A percentile compares a stretch with the other conserved stretches of the same genome.
These are phyloP conservation scores for Temnothorax rugatulus DNA, from an alignment of 2,888 invertebrate genomes.

Conservation along the genomic window DNA sequence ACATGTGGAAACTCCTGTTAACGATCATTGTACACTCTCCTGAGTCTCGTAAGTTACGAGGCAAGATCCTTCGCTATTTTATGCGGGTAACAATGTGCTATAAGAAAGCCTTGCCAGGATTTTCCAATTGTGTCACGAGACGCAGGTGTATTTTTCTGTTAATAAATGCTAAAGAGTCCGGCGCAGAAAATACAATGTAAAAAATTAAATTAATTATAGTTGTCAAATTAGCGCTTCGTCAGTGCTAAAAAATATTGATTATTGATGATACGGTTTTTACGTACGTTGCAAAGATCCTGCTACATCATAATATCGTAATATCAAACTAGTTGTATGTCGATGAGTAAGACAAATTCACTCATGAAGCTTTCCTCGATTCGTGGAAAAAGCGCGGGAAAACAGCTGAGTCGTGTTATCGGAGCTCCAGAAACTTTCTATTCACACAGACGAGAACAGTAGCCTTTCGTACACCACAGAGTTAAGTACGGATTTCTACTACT, in stretches of 20 bases:
- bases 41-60: constrained; percentile 42
- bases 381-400: constrained; percentile 32
- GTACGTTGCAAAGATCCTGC: background rate
- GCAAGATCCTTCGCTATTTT: constrained; percentile 46
- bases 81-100: constrained; percentile 17
- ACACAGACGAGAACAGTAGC: background rate
- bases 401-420: constrained; percentile 2
- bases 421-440: background rate
- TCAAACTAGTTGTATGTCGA: background rate
- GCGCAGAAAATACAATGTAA: constrained; percentile 11
- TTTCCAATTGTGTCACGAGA: constrained; percentile 70
- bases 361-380: constrained; percentile 1
- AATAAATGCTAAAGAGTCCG: constrained; percentile 5
- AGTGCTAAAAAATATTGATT: constrained; percentile 22
- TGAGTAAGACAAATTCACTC: constrained; percentile 30
- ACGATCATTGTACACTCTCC: constrained; percentile 38
- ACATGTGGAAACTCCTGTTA: constrained; percentile 68
- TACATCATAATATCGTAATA: background rate
- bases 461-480: background rate
- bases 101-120: constrained; percentile 58
- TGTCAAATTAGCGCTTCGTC: constrained; percentile 10
- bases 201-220: constrained; percentile 42
- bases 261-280: constrained; percentile 23
- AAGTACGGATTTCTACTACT: background rate
- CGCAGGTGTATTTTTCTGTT: constrained; percentile 31